Conservation (phyloP, 2,113 vertebrate species). For the Callithrix jacchus region DNA sequence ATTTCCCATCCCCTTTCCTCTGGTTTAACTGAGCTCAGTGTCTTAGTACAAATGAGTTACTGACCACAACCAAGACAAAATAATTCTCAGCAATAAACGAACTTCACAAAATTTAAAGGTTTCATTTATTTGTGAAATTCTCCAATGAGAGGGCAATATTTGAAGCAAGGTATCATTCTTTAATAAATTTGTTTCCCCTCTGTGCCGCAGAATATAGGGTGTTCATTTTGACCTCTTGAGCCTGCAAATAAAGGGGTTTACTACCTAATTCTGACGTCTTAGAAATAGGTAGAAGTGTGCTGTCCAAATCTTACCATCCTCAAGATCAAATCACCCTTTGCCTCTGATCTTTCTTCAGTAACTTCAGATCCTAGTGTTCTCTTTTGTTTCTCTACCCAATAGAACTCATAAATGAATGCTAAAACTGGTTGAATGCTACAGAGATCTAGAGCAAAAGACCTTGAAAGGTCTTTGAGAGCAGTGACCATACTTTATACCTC, state of each 20-base stretch:
- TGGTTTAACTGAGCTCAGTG: not conserved
- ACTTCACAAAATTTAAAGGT: not conserved
- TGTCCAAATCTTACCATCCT: not conserved
- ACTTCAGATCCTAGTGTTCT: not conserved
- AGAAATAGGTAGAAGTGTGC: not conserved
- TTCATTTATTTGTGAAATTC: not conserved
- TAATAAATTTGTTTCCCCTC: no score
- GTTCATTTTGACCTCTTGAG: not conserved
- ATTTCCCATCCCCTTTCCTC: not conserved
- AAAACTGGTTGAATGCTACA: not conserved
- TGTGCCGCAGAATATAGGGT: not conserved
- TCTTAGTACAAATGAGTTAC: not conserved
- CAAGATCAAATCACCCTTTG: not conserved
- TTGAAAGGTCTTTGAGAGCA: not conserved
- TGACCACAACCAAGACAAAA: not conserved
- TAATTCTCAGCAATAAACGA: not conserved
- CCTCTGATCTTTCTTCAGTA: not conserved
- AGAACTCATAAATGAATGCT: not conserved
- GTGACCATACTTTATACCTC: no score
- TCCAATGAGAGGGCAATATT: not conserved
- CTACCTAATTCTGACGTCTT: not conserved
- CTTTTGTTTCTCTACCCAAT: not conserved
- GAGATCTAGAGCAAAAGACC: not conserved
- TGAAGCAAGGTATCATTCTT: not conserved
- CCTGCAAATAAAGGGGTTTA: not conserved